Evolutionary conservation across 2,888 invertebrate species (phyloP), one percentile per base, ranked within the genome.

Genomic region (Deroplatys truncata): DNA sequence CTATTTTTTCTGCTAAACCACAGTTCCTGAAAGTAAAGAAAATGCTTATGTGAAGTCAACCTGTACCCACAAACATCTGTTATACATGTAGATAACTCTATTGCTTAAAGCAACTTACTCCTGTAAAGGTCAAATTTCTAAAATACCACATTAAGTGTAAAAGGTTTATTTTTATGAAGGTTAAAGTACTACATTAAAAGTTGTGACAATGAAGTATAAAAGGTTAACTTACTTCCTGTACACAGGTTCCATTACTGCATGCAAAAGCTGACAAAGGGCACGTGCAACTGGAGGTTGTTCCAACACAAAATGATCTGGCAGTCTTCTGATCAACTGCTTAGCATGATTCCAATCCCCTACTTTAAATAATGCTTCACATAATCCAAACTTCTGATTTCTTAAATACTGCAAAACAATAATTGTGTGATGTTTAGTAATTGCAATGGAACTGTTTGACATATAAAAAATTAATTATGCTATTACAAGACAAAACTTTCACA

Each of bases 301-400:
- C 91, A 98, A 95, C 16, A 96, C 95, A 91, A 96, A 96, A 93
- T 96, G 96, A 90, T 97, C 96, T 0, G 99, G 99, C 90, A 99
- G 94, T 89, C 97, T 95, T 91, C 96, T 96, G 49, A 98, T 96
- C 90, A 99, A 94, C 91, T 95, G 95, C 90, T 96, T 95, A 5
- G 98, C 98, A 92, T 97, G 97, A 28, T 96, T 95, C 99, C 99
- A 99, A 92, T 98, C 98, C 1, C 98, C 98, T 91, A 98, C 96
- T 91, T 96, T 95, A 15, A 99, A 93, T 86, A 99, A 94, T 0
- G 98, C 98, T 93, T 98, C 98, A 92, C 98, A 97, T 35, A 99
- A 94, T 43, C 98, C 98, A 92, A 99, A 96, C 94, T 99, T 99
- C 93, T 99, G 99, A 94, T 99, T 99, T 88, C 93, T 94, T 92